A percentile compares a stretch with the other conserved stretches of the same genome.
Conservation (phyloP, 2,797 vertebrate genomes). For the Limosa lapponica region DNA sequence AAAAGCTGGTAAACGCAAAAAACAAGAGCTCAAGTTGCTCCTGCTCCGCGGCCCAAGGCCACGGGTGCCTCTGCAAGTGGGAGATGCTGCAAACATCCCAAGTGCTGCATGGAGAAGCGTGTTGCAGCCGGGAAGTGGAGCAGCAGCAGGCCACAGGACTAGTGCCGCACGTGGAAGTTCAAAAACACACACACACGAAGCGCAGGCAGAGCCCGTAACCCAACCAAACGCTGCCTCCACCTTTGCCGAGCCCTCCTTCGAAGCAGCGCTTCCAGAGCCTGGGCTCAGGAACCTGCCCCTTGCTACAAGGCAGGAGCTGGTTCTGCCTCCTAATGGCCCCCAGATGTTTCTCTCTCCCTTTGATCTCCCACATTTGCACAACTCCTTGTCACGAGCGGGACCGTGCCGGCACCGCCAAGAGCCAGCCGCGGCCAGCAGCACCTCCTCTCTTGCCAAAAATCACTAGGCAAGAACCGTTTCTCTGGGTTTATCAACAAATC, state of each 20-base stretch:
- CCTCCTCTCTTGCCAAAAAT: neutral
- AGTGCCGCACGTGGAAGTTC: neutral
- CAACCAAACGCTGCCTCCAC: neutral
- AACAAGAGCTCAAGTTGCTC: neutral
- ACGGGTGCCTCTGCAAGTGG: fast-evolving
- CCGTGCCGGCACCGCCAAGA: neutral
- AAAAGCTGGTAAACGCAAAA: neutral
- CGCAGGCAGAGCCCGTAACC: neutral
- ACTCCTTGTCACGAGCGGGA: neutral
- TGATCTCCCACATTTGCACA: fast-evolving
- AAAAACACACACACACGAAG: fast-evolving
- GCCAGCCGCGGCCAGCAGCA: neutral
- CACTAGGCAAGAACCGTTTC: neutral
- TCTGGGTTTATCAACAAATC: neutral
- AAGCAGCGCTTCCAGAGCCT: neutral
- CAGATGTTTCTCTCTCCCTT: neutral
- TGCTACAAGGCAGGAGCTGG: neutral
- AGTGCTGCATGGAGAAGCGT: fast-evolving
- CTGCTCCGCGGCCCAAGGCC: fast-evolving
- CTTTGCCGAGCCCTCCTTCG: neutral
- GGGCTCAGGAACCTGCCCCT: neutral
- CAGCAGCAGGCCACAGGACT: neutral
- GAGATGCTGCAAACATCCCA: fast-evolving
- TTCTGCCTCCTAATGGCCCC: neutral
- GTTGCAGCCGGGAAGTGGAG: neutral